These are phyloP conservation scores for Brachionus asplanchnoidis DNA, from an alignment of 1,140 invertebrate species.

Conservation along the genomic window DNA sequence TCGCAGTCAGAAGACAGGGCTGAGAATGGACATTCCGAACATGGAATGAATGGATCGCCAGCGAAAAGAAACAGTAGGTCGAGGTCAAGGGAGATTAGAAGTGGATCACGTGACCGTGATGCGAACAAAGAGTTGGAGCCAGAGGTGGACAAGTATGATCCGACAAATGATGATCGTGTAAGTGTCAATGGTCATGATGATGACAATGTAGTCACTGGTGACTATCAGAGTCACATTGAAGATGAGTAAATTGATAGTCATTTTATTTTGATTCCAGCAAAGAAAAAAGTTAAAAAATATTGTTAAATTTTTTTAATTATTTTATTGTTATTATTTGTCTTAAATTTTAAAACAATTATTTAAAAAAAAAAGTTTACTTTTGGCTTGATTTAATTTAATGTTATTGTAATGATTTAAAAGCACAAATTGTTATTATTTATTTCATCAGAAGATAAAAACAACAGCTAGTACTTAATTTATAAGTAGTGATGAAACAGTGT, in stretches of 20 bases:
- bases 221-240: slow-evolving; percentile 36
- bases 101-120: background rate
- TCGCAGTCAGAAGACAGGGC: background rate
- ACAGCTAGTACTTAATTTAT: too few species aligned
- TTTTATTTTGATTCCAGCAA: background rate
- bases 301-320: background rate
- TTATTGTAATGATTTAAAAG: too few species aligned
- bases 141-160: background rate
- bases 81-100: background rate
- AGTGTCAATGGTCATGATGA: slow-evolving; percentile 23
- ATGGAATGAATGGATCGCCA: background rate
- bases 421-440: too few species aligned
- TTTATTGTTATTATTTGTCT: background rate
- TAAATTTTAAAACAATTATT: background rate
- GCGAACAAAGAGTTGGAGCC: background rate
- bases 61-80: background rate
- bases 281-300: background rate
- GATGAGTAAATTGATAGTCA: background rate
- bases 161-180: background rate
- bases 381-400: too few species aligned
- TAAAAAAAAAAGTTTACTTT: background rate
- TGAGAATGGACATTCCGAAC: background rate
- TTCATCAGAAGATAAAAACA: too few species aligned
- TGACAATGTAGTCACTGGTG: slow-evolving; percentile 5
- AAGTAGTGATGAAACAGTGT: too few species aligned